phyloP scores from a whole-genome alignment of 2,113 vertebrate genomes.

The Eublepharis macularius region DNA sequence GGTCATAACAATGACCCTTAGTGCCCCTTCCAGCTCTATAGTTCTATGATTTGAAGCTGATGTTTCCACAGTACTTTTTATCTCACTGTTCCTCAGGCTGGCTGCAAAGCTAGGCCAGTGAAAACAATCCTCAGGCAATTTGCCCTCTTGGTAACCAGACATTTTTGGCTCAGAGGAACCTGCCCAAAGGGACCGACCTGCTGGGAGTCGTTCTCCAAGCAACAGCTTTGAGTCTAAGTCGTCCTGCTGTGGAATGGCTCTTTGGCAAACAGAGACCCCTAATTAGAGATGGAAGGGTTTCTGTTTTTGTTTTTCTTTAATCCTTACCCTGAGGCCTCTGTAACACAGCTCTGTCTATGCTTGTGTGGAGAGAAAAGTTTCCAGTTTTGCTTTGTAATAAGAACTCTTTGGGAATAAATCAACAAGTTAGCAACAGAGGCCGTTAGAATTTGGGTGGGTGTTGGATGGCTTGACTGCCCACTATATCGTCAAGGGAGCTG shows the following conservation, averaged over 20 bases:
- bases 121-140: constrained; percentile 75
- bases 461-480: constrained; percentile 20
- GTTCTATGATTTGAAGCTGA: too few relatives aligned
- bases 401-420: constrained; percentile 71
- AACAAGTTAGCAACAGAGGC: constrained; percentile 70
- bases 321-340: constrained; percentile 84
- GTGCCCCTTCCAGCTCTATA: too few relatives aligned
- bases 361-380: constrained; percentile 80
- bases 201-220: constrained; percentile 79
- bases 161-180: constrained; percentile 72
- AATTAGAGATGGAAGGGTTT: constrained; percentile 82
- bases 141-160: constrained; percentile 76
- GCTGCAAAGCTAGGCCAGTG: constrained; percentile 76
- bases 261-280: constrained; percentile 83
- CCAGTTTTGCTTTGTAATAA: constrained; percentile 81
- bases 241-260: constrained; percentile 77
- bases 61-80: constrained; percentile 76
- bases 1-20: too few relatives aligned
- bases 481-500: neutral
- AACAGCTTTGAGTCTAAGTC: constrained; percentile 77
- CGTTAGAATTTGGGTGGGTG: neutral
- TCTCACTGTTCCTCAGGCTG: constrained; percentile 75
- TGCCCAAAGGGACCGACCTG: constrained; percentile 74
- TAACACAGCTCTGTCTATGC: constrained; percentile 81
- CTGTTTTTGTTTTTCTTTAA: constrained; percentile 84